Base-by-base conservation (phyloP, 2,888 invertebrate genomes). In the Tinea semifulvella region DNA sequence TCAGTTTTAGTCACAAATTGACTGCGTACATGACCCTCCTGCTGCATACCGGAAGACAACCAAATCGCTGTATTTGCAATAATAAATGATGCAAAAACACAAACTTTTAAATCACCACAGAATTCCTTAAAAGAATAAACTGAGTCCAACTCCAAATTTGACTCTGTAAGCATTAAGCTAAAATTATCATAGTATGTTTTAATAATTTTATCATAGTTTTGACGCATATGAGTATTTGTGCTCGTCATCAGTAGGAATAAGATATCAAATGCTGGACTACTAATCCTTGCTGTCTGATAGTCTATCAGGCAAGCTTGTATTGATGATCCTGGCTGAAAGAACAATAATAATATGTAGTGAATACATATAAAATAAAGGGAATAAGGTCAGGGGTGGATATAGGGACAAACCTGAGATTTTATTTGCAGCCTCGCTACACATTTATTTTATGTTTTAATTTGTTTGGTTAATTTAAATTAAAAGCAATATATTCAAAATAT, bases 1-100 rank as follows among this genome's bases (percentile, higher is more conserved):
- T 54, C 50, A 2, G 64, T 68, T 1, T 46, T 52, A 35, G 52
- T 64, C 17, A 65, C 48, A 3, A 53, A 50, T 50, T 72, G 79
- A 49, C 77, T 79, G 39, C 60, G 62, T 0, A 79, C 70, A 61
- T 76, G 72, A 0, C 79, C 80, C 46, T 72, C 77, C 52, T 70
- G 58, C 50, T 79, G 79, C 22, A 77, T 51, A 1, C 79, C 79
- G 50, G 60, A 65, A 1, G 60, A 61, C 1, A 79, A 52, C 77
- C 79, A 79, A 8, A 75, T 42, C 1, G 77, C 73, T 27, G 74
- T 75, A 48, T 79, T 79, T 0, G 70, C 75, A 14, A 69, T 58
- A 44, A 76, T 72, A 6, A 76, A 55, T 50, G 71, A 70, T 7
- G 72, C 65, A 10, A 74, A 72, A 2, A 62, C 64, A 7, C 77